Conservation (phyloP, 92 coral and sea anemone genomes). For the Phymanthus crucifer region DNA sequence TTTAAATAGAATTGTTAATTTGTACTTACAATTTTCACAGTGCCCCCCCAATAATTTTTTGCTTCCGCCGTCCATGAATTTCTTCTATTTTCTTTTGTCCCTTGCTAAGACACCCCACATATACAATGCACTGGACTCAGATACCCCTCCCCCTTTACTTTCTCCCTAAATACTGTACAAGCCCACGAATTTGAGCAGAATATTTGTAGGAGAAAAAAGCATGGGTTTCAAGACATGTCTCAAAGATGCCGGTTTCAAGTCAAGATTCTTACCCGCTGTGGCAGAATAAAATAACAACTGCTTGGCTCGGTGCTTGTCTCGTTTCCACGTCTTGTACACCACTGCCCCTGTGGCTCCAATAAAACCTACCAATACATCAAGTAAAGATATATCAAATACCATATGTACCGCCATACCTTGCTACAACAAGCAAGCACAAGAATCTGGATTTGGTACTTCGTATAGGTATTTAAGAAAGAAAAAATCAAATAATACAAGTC, state of each 20-base stretch:
- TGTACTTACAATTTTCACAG: too few species aligned
- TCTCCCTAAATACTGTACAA: too few species aligned
- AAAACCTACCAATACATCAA: slow-evolving; percentile 35
- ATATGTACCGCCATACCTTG: neutral
- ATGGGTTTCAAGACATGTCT: neutral
- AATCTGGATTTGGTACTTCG: neutral
- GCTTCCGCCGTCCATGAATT: too few species aligned
- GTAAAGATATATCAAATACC: neutral
- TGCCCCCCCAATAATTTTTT: too few species aligned
- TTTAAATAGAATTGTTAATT: too few species aligned
- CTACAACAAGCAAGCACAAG: neutral
- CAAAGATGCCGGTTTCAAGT: neutral
- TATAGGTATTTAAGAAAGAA: neutral
- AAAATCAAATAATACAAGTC: neutral
- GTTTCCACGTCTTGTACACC: slow-evolving; percentile 61
- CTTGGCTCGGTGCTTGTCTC: slow-evolving; percentile 67
- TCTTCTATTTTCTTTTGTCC: too few species aligned
- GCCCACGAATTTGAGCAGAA: too few species aligned
- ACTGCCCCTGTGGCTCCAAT: slow-evolving; percentile 64
- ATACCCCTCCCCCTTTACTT: too few species aligned
- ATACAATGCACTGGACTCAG: too few species aligned
- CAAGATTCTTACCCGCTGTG: slow-evolving; percentile 44
- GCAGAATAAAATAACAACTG: slow-evolving; percentile 64
- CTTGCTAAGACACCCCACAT: too few species aligned
- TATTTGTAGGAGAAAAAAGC: too few species aligned